Conservation (phyloP, 2,113 vertebrate species). For the Brachypodius melanocephalos region DNA sequence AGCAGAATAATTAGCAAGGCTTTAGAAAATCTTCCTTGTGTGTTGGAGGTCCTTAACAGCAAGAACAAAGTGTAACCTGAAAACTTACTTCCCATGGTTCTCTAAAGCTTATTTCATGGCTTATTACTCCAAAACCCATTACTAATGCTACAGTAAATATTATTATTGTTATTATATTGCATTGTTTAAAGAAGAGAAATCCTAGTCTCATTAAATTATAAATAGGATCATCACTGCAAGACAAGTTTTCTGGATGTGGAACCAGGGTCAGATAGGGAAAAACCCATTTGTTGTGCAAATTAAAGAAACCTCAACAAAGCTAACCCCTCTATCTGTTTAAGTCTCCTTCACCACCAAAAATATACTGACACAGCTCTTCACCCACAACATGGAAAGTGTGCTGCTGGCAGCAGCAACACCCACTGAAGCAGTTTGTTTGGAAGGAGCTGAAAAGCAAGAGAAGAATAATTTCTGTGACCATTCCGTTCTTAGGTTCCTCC, state of each 20-base stretch:
- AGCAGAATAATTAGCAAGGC: neutral
- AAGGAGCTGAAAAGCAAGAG: neutral
- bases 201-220: neutral
- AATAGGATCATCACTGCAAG: neutral
- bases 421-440: rapidly evolving
- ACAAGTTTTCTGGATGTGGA: neutral
- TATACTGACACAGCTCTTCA: neutral
- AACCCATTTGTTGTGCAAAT: neutral
- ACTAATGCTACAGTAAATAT: neutral
- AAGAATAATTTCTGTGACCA: neutral
- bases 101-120: neutral
- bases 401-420: neutral
- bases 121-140: neutral
- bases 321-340: neutral
- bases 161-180: neutral
- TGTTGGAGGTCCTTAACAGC: neutral
- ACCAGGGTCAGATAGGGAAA: neutral
- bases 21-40: neutral
- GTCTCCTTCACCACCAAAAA: neutral
- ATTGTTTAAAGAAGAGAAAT: neutral
- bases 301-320: neutral
- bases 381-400: neutral
- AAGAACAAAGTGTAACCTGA: neutral
- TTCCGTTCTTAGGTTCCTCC: neutral
- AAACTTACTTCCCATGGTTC: neutral